Base-by-base conservation (phyloP, 2,888 invertebrate genomes). In the Ypsolopha scabrella region DNA sequence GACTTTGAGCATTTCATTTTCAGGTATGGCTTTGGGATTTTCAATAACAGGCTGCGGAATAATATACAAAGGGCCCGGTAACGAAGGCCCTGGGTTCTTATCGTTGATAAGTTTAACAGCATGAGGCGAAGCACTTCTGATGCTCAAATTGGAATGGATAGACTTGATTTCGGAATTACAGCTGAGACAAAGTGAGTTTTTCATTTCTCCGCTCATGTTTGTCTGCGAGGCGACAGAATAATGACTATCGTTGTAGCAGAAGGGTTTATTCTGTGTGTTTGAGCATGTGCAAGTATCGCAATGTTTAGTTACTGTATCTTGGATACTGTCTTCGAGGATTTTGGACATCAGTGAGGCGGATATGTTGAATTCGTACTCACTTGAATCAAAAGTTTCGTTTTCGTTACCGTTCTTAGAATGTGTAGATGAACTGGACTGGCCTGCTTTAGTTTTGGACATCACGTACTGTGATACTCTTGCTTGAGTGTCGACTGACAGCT, bases 401-500 rank as follows among this genome's bases (percentile, higher is more conserved):
- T 80, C 80, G 55, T 71, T 77, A 46, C 70, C 71, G 54, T 72
- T 78, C 58, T 80, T 81, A 6, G 80, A 75, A 44, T 75, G 77
- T 24, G 75, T 65, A 53, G 89, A 88, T 55, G 75, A 75, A 1
- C 87, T 77, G 2, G 74, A 69, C 70, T 80, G 82, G 1, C 75
- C 61, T 39, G 82, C 74, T 70, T 92, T 92, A 45, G 89, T 74
- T 70, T 92, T 92, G 46, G 89, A 90, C 68, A 90, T 89, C 52
- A 93, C 89, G 67, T 94, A 94, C 36, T 91, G 91, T 36, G 93
- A 91, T 2, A 97, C 96, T 78, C 97, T 93, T 46, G 94, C 92
- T 85, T 98, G 98, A 38, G 97, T 92, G 75, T 97, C 97, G 41
- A 92, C 88, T 51, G 98, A 95, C 67, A 98, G 89, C 97, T 97